phyloP scores from a whole-genome alignment of 2,113 vertebrate species.

The Leptocoma aspasia region DNA sequence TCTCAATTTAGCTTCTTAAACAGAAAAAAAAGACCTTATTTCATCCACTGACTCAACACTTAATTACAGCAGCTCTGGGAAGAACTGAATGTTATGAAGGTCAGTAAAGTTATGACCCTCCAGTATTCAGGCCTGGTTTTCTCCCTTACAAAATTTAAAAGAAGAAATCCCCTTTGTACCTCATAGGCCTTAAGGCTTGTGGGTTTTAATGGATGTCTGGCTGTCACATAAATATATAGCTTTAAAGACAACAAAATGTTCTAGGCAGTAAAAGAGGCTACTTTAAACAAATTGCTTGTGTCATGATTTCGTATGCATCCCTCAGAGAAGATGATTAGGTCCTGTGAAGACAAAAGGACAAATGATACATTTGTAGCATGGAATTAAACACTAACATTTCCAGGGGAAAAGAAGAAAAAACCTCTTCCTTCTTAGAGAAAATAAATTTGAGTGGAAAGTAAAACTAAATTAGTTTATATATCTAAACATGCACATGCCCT shows the following conservation, averaged over 20 bases:
- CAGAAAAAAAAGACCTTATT: neutral
- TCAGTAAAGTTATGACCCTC: neutral
- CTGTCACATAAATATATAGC: neutral
- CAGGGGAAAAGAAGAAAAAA: neutral
- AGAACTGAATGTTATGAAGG: neutral
- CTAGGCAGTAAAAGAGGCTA: neutral
- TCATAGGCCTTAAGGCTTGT: neutral
- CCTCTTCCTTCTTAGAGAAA: neutral
- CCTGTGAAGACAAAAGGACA: constrained; percentile 6
- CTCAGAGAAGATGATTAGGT: constrained; percentile 17
- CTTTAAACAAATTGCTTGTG: constrained; percentile 9
- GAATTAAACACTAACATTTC: neutral
- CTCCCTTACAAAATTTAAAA: neutral
- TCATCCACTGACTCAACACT: neutral
- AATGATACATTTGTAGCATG: neutral
- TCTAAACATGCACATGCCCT: neutral
- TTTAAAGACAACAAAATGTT: neutral
- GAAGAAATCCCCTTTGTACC: neutral
- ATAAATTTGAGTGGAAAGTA: neutral
- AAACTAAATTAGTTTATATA: neutral
- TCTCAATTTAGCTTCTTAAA: neutral
- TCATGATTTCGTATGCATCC: neutral
- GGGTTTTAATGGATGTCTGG: neutral
- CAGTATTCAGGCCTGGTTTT: neutral
- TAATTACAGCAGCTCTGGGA: neutral